A percentile compares a stretch with the other conserved stretches of the same genome.
Evolutionary conservation across 1,140 invertebrate species (phyloP).

Genomic region (Goniozus legneri): DNA sequence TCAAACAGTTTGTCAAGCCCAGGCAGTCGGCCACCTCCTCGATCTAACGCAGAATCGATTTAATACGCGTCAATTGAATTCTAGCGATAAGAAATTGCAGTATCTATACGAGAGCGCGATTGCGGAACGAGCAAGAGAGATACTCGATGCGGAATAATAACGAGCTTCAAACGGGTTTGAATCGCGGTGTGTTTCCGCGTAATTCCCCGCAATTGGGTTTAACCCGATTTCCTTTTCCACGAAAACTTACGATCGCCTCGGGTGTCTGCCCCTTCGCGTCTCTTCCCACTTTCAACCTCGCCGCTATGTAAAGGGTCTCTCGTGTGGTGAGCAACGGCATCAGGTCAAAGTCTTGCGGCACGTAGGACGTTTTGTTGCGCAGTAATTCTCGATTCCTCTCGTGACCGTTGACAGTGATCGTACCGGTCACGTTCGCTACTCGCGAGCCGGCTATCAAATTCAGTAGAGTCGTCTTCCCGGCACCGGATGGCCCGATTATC

Average conservation of each 20-base stretch:
- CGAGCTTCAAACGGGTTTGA: too few species aligned
- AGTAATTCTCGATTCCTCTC: slow-evolving; percentile 35
- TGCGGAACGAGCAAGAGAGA: too few species aligned
- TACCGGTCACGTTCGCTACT: slow-evolving; percentile 18
- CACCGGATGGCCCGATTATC: slow-evolving; percentile 78
- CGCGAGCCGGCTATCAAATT: slow-evolving; percentile 59
- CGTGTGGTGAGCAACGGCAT: slow-evolving; percentile 63
- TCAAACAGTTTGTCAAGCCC: slow-evolving; percentile 59
- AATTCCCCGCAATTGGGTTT: too few species aligned
- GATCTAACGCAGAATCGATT: slow-evolving; percentile 53
- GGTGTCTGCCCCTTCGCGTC: neutral
- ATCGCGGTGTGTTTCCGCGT: too few species aligned
- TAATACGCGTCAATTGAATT: too few species aligned
- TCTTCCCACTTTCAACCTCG: slow-evolving; percentile 56
- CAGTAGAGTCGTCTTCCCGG: slow-evolving; percentile 78
- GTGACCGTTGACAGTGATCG: slow-evolving; percentile 29
- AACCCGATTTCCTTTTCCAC: too few species aligned
- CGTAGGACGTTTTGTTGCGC: slow-evolving; percentile 62
- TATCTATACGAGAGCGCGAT: too few species aligned
- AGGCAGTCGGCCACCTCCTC: slow-evolving; percentile 58
- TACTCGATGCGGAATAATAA: too few species aligned
- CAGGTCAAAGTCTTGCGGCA: slow-evolving; percentile 68
- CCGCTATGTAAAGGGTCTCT: slow-evolving; percentile 66
- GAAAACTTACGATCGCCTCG: slow-evolving; percentile 24
- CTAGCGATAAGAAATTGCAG: neutral